A percentile compares a stretch with the other conserved stretches of the same genome.
Conservation (phyloP, 2,113 vertebrate species). For the Ciconia maguari region DNA sequence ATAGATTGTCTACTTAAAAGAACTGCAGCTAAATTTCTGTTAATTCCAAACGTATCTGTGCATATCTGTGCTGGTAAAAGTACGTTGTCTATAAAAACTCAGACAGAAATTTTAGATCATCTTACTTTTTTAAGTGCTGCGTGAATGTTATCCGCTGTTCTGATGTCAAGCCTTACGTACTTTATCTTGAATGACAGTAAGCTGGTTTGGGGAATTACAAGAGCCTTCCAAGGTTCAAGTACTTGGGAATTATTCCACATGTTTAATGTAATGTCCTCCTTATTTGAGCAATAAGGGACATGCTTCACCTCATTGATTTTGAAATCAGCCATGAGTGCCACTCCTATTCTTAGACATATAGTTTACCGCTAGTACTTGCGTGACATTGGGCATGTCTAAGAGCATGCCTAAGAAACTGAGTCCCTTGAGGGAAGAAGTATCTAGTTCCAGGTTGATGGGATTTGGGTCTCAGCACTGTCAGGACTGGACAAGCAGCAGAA, state of each 20-base stretch:
- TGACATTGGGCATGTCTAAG: not conserved
- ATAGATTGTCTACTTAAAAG: not conserved
- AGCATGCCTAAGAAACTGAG: not conserved
- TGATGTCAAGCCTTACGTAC: not conserved
- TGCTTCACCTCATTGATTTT: not conserved
- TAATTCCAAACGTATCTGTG: not conserved
- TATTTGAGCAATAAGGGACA: not conserved
- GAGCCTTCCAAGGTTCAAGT: not conserved
- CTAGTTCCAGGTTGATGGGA: not conserved
- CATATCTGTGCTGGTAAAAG: not conserved
- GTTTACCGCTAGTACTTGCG: not conserved
- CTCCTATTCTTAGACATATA: not conserved
- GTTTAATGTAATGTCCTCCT: not conserved
- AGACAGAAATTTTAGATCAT: not conserved
- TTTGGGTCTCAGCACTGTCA: not conserved
- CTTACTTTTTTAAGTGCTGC: not conserved
- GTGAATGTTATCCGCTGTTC: not conserved
- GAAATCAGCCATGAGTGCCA: not conserved
- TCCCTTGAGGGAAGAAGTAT: not conserved
- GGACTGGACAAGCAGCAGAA: not conserved
- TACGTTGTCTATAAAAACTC: not conserved
- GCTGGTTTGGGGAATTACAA: not conserved
- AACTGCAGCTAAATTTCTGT: not conserved
- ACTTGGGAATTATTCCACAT: not conserved
- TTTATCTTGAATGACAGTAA: not conserved